Evolutionary conservation across 2,888 invertebrate genomes (phyloP).

Genomic region (Luperina nickerlii): DNA sequence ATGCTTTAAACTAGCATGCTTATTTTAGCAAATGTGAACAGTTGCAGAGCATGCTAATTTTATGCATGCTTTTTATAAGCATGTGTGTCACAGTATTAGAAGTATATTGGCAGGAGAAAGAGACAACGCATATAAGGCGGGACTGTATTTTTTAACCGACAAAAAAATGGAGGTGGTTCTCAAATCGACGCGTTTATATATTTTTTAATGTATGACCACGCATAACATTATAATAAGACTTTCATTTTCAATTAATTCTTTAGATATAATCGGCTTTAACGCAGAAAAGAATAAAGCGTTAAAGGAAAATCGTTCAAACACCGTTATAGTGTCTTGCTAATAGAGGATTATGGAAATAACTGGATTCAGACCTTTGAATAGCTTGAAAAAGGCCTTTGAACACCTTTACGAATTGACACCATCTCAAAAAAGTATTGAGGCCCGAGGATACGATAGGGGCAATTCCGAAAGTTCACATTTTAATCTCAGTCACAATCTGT

Average conservation of each 20-base stretch:
- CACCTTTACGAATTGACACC: background rate
- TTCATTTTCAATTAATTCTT: slow-evolving; percentile 9
- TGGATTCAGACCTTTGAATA: slow-evolving; percentile 26
- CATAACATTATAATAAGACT: background rate
- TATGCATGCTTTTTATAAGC: too few species aligned
- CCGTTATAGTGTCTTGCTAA: slow-evolving; percentile 40
- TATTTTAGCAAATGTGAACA: too few species aligned
- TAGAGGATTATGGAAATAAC: slow-evolving; percentile 49
- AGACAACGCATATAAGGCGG: slow-evolving; percentile 94
- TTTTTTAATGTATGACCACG: too few species aligned
- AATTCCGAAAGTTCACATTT: background rate
- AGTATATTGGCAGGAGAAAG: slow-evolving; percentile 94
- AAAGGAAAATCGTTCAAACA: slow-evolving; percentile 38
- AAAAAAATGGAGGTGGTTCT: too few species aligned
- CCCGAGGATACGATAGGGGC: background rate
- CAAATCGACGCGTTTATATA: too few species aligned
- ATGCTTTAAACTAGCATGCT: too few species aligned
- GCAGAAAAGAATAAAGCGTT: slow-evolving; percentile 17
- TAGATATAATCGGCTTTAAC: slow-evolving; percentile 27
- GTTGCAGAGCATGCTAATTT: too few species aligned
- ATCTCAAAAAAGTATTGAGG: background rate
- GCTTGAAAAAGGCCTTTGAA: background rate
- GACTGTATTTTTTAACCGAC: slow-evolving; percentile 79
- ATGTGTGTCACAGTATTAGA: slow-evolving; percentile 87
- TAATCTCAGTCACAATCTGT: background rate